Conservation (phyloP, 2,888 invertebrate species). For the Oligia fasciuncula region DNA sequence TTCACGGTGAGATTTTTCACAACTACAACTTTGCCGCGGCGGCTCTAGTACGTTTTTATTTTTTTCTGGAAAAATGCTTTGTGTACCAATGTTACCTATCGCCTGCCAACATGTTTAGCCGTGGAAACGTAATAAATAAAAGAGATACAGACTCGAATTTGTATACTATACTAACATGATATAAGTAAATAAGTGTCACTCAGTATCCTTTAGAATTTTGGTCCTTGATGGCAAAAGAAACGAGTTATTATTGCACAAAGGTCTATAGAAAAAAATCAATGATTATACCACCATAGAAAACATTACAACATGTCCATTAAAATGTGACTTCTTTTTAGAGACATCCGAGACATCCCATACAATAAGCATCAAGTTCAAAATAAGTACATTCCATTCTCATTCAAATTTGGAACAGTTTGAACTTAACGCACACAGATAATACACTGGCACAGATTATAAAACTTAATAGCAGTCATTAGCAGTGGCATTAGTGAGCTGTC, state of each 20-base stretch:
- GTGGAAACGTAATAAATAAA: constrained; percentile 20
- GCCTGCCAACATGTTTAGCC: not conserved
- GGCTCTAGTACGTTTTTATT: not conserved
- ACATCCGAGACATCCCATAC: not conserved
- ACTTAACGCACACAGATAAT: constrained; percentile 32
- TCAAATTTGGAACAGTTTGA: constrained; percentile 37
- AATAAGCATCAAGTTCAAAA: not conserved
- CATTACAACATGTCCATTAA: not conserved
- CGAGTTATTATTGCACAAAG: not conserved
- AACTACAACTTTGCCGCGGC: not conserved
- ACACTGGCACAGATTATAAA: constrained; percentile 47
- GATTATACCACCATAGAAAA: not conserved
- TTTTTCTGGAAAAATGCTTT: not conserved
- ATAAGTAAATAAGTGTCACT: not conserved
- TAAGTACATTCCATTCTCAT: constrained; percentile 33
- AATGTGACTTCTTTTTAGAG: not conserved
- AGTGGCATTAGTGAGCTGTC: constrained; percentile 17
- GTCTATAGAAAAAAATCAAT: not conserved
- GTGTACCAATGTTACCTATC: constrained; percentile 22
- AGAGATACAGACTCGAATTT: not conserved
- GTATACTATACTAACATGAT: not conserved
- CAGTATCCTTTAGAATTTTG: not conserved
- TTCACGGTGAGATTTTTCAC: not conserved
- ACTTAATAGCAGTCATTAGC: constrained; percentile 50
- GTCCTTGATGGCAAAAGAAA: not conserved